phyloP scores from a whole-genome alignment of 2,113 vertebrate genomes.

The Litocranius walleri region DNA sequence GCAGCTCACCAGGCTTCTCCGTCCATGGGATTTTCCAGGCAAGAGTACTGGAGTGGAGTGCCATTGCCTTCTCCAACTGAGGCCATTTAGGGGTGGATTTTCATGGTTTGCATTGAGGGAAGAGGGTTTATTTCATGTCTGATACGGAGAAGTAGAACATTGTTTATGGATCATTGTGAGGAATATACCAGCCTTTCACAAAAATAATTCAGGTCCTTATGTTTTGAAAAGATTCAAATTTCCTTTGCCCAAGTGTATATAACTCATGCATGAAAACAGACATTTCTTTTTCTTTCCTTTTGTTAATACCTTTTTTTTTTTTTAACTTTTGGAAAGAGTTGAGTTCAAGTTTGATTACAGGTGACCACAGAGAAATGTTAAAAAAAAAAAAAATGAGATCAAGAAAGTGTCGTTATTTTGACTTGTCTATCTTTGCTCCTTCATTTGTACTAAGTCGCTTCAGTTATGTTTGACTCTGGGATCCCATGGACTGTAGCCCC shows the following conservation, averaged over 20 bases:
- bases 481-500: neutral
- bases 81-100: slow-evolving; percentile 1
- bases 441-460: neutral
- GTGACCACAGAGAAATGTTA: slow-evolving; percentile 25
- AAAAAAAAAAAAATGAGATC: neutral
- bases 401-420: neutral
- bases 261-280: slow-evolving; percentile 31
- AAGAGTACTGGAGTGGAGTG: too few species aligned
- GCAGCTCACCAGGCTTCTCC: too few species aligned
- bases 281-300: neutral
- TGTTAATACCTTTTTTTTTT: slow-evolving; percentile 2
- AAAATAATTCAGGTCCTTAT: slow-evolving; percentile 3
- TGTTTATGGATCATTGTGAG: slow-evolving; percentile 20
- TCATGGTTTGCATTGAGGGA: neutral
- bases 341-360: slow-evolving; percentile 45
- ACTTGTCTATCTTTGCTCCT: neutral
- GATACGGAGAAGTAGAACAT: neutral
- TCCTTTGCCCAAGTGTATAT: slow-evolving; percentile 37
- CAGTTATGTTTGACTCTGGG: neutral
- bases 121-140: neutral
- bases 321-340: slow-evolving; percentile 32
- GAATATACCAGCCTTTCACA: slow-evolving; percentile 34
- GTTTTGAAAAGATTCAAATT: slow-evolving; percentile 38
- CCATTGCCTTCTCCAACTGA: neutral
- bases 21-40: too few species aligned